phyloP scores from a whole-genome alignment of 2,113 vertebrate species.

The Eudyptes chrysolophus region DNA sequence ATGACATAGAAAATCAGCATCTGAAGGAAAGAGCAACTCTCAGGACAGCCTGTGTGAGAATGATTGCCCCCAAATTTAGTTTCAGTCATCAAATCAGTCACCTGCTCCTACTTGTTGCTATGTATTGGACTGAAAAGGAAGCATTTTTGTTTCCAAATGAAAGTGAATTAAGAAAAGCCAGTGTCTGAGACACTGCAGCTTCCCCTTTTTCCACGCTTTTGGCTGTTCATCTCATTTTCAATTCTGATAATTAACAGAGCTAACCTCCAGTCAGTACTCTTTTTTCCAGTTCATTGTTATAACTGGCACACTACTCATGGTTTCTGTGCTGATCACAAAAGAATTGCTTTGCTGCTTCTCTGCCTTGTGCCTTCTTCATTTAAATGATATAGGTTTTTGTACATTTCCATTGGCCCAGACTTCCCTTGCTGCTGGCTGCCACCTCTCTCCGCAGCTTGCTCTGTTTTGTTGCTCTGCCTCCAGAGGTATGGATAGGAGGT shows the following conservation, averaged over 20 bases:
- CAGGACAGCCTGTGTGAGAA: not conserved
- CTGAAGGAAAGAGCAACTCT: not conserved
- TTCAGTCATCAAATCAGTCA: not conserved
- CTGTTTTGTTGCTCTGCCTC: not conserved
- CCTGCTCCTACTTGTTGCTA: not conserved
- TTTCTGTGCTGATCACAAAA: not conserved
- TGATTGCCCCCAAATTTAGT: not conserved
- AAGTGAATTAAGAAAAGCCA: not conserved
- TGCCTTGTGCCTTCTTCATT: not conserved
- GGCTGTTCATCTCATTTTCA: not conserved
- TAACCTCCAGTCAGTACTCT: not conserved
- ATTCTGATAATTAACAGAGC: slow-evolving; percentile 7
- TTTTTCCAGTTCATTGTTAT: not conserved
- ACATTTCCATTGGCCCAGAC: not conserved
- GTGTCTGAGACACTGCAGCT: not conserved
- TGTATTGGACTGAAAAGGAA: not conserved
- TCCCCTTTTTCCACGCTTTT: not conserved
- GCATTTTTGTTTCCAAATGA: not conserved
- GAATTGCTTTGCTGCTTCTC: slow-evolving; percentile 1
- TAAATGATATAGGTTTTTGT: not conserved
- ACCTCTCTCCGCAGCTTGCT: not conserved
- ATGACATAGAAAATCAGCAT: not conserved
- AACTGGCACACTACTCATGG: not conserved
- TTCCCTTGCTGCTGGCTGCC: not conserved
- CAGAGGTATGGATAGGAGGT: not conserved